phyloP scores from a whole-genome alignment of 37 sponge, comb jelly and placozoan genomes.

The Eunapius fragilis region DNA sequence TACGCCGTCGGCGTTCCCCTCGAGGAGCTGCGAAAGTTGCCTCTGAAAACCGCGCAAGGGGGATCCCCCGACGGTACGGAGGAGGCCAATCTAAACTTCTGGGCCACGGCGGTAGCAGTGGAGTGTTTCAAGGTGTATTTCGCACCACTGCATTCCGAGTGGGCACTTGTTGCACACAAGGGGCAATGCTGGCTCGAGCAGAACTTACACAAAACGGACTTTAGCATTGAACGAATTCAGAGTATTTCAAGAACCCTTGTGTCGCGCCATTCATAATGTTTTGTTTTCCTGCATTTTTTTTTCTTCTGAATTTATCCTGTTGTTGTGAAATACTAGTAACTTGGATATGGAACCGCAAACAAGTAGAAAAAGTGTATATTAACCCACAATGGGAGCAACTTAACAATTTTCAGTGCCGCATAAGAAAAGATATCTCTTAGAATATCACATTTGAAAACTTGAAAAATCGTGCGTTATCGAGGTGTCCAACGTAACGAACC shows the following conservation, averaged over 20 bases:
- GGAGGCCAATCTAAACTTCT: conserved; percentile 28
- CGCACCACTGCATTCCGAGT: conserved; percentile 22
- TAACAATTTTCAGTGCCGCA: too few relatives aligned
- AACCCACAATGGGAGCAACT: too few relatives aligned
- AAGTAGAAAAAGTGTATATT: too few relatives aligned
- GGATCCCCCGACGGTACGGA: not conserved
- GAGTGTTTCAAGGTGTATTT: conserved; percentile 51
- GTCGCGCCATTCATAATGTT: conserved; percentile 12
- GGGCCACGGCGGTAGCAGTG: conserved; percentile 56
- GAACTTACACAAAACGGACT: conserved; percentile 7
- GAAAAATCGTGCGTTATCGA: too few relatives aligned
- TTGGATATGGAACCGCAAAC: too few relatives aligned
- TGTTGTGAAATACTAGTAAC: too few relatives aligned
- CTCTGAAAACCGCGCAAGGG: not conserved
- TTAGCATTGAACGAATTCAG: conserved; percentile 6
- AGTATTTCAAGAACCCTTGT: conserved; percentile 29
- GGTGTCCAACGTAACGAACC: too few relatives aligned
- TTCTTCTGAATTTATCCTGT: not conserved
- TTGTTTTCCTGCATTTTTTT: not conserved
- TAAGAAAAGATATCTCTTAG: too few relatives aligned
- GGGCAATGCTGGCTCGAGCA: conserved; percentile 45
- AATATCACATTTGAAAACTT: too few relatives aligned
- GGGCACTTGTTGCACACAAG: conserved; percentile 48
- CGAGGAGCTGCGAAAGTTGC: conserved; percentile 26
- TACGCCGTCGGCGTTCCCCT: conserved; percentile 55